These are phyloP conservation scores for Styela plicata DNA, from an alignment of 23 tunicate species.

Conservation along the genomic window DNA sequence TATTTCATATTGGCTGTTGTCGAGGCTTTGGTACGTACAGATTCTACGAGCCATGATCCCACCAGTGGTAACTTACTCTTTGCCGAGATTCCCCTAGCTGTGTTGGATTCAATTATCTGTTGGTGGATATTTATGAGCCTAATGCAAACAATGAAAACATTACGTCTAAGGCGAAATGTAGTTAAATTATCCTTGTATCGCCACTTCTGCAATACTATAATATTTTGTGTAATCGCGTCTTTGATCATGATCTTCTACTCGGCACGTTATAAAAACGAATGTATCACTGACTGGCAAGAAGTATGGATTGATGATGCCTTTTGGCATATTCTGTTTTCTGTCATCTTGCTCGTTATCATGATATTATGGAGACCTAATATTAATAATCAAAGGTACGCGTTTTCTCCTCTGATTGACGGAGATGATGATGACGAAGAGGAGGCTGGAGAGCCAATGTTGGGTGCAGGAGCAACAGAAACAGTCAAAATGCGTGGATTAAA, in stretches of 20 bases:
- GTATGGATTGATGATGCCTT: slow-evolving; percentile 90
- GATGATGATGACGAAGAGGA: slow-evolving; percentile 72
- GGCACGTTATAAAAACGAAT: slow-evolving; percentile 12
- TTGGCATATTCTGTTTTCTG: slow-evolving; percentile 93
- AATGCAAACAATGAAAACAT: slow-evolving; percentile 94
- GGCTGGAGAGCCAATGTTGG: slow-evolving; percentile 62
- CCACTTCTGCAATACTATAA: slow-evolving; percentile 87
- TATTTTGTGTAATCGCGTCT: slow-evolving; percentile 72
- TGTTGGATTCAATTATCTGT: slow-evolving; percentile 92
- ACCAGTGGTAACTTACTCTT: slow-evolving; percentile 34
- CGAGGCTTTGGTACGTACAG: slow-evolving; percentile 73
- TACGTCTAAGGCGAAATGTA: slow-evolving; percentile 87
- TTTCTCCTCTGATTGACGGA: slow-evolving; percentile 97
- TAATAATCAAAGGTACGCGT: slow-evolving; percentile 97
- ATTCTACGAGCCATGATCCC: slow-evolving; percentile 54
- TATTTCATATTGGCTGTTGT: slow-evolving; percentile 84
- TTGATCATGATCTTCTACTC: slow-evolving; percentile 27
- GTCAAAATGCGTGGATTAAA: slow-evolving; percentile 76
- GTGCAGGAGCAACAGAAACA: slow-evolving; percentile 76
- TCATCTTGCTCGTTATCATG: slow-evolving; percentile 93
- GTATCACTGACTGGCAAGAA: slow-evolving; percentile 51
- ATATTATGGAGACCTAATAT: slow-evolving; percentile 95
- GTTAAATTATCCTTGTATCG: slow-evolving; percentile 82
- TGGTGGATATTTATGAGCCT: slow-evolving; percentile 96
- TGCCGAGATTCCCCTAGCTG: slow-evolving; percentile 75